Evolutionary conservation across 2,888 invertebrate genomes (phyloP).

Genomic region (Plagodis pulveraria): DNA sequence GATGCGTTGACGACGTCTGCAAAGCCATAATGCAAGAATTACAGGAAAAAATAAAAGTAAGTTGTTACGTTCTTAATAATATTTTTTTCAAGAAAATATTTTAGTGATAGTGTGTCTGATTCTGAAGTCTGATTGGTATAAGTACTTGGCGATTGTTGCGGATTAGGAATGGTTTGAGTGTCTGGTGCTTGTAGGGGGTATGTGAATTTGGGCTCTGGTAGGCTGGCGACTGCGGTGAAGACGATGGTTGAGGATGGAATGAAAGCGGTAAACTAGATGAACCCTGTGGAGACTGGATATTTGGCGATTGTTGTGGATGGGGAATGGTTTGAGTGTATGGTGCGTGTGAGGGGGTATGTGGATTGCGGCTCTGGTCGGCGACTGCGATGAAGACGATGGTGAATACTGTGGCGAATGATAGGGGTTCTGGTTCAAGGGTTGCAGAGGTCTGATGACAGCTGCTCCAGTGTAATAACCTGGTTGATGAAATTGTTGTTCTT

Average conservation of each 20-base stretch:
- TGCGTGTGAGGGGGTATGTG: conserved; percentile 5
- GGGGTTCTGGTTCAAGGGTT: conserved; percentile 6
- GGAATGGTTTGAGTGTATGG: conserved; percentile 8
- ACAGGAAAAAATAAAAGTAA: conserved; percentile 13
- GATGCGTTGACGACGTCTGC: conserved; percentile 11
- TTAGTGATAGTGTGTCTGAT: conserved; percentile 2
- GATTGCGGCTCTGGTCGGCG: conserved; percentile 7
- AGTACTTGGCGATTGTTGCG: conserved; percentile 6
- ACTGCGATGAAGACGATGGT: conserved; percentile 1
- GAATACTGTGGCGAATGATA: conserved; percentile 11
- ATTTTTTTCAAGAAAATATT: conserved; percentile 10
- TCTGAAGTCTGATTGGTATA: conserved; percentile 1
- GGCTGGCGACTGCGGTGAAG: too few relatives aligned
- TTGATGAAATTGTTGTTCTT: conserved; percentile 8
- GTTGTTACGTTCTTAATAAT: conserved; percentile 13
- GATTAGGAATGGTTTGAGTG: conserved; percentile 7
- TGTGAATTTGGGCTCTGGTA: too few relatives aligned
- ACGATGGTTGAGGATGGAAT: too few relatives aligned
- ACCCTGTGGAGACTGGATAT: background rate
- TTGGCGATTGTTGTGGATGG: conserved; percentile 6
- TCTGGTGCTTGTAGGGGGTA: too few relatives aligned
- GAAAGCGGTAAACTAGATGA: too few relatives aligned
- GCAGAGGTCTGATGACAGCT: conserved; percentile 8
- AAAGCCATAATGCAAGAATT: conserved; percentile 13
- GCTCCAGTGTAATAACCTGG: conserved; percentile 11